phyloP scores from a whole-genome alignment of 2,797 vertebrate species.

The Triplophysa bombifrons region DNA sequence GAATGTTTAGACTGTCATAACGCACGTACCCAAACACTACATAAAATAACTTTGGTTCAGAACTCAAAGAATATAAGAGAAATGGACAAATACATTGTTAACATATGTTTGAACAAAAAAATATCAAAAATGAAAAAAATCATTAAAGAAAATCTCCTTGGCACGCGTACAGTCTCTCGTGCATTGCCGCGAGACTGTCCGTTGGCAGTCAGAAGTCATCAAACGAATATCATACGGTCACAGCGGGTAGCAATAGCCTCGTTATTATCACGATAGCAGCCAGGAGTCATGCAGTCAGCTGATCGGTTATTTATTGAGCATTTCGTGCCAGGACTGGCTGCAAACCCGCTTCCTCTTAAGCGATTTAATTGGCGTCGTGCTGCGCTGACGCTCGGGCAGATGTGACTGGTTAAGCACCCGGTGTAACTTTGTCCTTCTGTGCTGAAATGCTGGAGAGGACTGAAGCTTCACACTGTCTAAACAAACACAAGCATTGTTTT shows the following conservation, averaged over 20 bases:
- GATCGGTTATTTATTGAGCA: conserved; percentile 79
- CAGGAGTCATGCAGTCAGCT: conserved; percentile 78
- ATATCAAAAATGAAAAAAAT: no score
- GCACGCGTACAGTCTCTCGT: conserved; percentile 53
- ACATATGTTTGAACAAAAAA: conserved; percentile 17
- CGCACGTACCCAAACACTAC: no score
- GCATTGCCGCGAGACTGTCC: conserved; percentile 60
- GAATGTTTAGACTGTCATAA: no score
- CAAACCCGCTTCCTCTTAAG: conserved; percentile 80
- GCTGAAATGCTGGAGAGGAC: conserved; percentile 17
- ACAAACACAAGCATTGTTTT: no score
- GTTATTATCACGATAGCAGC: conserved; percentile 80
- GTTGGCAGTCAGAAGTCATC: conserved; percentile 71
- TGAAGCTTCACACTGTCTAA: no score
- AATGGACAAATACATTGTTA: neutral
- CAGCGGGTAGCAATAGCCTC: conserved; percentile 81
- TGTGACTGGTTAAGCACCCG: conserved; percentile 66
- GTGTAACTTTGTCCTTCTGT: conserved; percentile 16
- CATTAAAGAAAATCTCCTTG: conserved; percentile 53
- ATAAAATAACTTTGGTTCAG: no score
- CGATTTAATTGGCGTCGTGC: conserved; percentile 82
- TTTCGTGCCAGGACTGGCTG: conserved; percentile 71
- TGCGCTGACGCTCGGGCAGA: conserved; percentile 74
- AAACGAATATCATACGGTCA: conserved; percentile 73
- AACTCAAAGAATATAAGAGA: no score